phyloP scores from a whole-genome alignment of 2,797 vertebrate species.

The Galago senegalensis region DNA sequence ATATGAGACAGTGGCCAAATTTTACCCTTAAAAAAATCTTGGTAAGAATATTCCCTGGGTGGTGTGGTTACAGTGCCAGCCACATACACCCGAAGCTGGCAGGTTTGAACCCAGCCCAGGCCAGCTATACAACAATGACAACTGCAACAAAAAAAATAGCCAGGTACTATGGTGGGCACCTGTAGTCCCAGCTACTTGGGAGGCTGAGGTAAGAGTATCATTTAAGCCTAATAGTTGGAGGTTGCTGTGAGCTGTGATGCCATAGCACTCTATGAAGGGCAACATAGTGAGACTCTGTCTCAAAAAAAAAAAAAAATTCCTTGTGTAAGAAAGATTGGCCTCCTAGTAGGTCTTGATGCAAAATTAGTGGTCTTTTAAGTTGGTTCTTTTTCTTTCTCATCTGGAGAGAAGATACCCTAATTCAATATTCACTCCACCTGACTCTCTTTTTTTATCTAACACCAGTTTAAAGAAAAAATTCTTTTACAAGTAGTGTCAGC shows the following conservation, averaged over 20 bases:
- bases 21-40: background rate
- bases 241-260: too few species aligned
- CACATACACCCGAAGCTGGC: too few species aligned
- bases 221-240: too few species aligned
- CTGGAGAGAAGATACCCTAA: background rate
- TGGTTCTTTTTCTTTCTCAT: slow-evolving; percentile 8
- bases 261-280: too few species aligned
- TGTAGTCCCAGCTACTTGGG: too few species aligned
- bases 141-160: too few species aligned
- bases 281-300: too few species aligned
- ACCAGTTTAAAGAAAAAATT: background rate
- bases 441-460: background rate
- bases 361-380: background rate
- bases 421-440: background rate
- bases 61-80: too few species aligned
- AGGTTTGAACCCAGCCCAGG: too few species aligned
- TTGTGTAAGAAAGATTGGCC: background rate
- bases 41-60: background rate
- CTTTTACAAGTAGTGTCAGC: background rate
- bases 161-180: too few species aligned
- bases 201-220: too few species aligned
- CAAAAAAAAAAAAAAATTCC: background rate
- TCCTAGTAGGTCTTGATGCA: background rate
- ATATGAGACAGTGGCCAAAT: background rate
- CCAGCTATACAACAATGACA: too few species aligned